Base-by-base conservation (phyloP, 1,140 invertebrate genomes). In the Cryptotermes secundus region DNA sequence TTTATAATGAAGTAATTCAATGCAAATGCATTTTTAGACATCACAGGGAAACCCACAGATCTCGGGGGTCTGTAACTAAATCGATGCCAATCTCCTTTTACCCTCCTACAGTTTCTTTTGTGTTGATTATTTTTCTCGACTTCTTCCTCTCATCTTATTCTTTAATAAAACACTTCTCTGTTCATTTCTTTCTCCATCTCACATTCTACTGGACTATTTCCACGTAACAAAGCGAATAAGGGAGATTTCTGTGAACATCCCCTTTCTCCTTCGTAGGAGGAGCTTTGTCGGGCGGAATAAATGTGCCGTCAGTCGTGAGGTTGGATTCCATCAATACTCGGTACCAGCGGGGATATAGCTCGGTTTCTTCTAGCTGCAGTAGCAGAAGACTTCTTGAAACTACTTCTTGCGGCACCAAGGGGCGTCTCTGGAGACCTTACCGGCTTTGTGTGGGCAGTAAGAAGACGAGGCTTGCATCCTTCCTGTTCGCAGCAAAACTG, bases 341-440 rank as follows among this genome's bases (percentile, higher is more conserved):
- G 59, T 31, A 31, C 59, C 59, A 31, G 59, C 26, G 7, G 45
- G 45, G 45, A 49, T 49, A 49, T 22, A 49, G 45, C 45, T 49
- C 19, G 45, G 45, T 49, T 49, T 49, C 45, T 49, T 49, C 45
- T 49, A 49, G 45, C 45, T 49, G 45, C n/a, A 72, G 59, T 72
- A 31, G 59, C 59, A 31, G 59, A 31, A 26, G 59, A 72, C 59
- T n/a, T 72, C 59, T 72, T 72, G 26, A 72, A 72, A 31, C 59
- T 72, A 72, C 26, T 72, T 72, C 59, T 72, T 72, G 59, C 59
- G 9, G 19, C 59, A 72, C 59, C 59, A 72, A 12, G 59, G 59
- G 59, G n/a, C 26, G 59, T 72, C 59, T 72, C 59, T 72, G 14
- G 59, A 72, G 59, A 72, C 59, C 59, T 72, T 72, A 72, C 59